A percentile compares a stretch with the other conserved stretches of the same genome.
Conservation (phyloP, 2,113 vertebrate species). For the Embiotoca jacksoni region DNA sequence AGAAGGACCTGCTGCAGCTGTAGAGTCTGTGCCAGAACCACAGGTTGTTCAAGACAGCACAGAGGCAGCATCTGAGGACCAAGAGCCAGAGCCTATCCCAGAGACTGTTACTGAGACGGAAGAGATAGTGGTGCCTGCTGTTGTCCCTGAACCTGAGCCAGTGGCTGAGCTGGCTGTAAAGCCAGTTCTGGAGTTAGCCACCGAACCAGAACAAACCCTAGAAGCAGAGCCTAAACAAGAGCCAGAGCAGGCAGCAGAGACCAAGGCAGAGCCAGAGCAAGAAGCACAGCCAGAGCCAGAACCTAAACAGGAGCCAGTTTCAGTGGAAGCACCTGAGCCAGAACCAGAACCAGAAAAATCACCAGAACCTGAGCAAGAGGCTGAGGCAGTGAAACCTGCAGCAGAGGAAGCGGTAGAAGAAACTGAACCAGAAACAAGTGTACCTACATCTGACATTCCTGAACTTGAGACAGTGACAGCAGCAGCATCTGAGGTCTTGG, state of each 20-base stretch:
- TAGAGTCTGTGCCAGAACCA: conserved; percentile 41
- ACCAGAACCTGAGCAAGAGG: conserved; percentile 37
- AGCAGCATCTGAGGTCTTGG: conserved; percentile 21
- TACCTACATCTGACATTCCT: conserved; percentile 25
- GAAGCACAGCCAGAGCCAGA: conserved; percentile 33
- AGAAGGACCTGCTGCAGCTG: conserved; percentile 40
- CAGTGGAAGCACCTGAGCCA: conserved; percentile 2
- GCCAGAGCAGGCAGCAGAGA: conserved; percentile 25
- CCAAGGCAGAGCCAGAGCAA: not conserved
- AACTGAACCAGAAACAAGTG: conserved; percentile 40
- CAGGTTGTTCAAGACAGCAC: conserved; percentile 12
- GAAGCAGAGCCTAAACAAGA: conserved; percentile 21
- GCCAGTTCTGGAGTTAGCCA: conserved; percentile 4
- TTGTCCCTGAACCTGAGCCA: conserved; percentile 30
- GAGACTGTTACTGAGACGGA: conserved; percentile 60
- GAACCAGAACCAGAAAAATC: conserved; percentile 43
- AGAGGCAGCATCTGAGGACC: conserved; percentile 25
- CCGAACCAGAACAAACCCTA: conserved; percentile 19
- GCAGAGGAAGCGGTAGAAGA: conserved; percentile 47
- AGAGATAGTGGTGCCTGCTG: conserved; percentile 47
- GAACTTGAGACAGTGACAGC: conserved; percentile 36
- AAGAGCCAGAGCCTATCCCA: conserved; percentile 48
- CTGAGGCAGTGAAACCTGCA: conserved; percentile 9
- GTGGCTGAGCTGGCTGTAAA: conserved; percentile 11
- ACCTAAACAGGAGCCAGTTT: conserved; percentile 23